These are phyloP conservation scores for Holothuria scabra DNA, from an alignment of 53 echinoderm and acorn worm genomes.

Conservation along the genomic window DNA sequence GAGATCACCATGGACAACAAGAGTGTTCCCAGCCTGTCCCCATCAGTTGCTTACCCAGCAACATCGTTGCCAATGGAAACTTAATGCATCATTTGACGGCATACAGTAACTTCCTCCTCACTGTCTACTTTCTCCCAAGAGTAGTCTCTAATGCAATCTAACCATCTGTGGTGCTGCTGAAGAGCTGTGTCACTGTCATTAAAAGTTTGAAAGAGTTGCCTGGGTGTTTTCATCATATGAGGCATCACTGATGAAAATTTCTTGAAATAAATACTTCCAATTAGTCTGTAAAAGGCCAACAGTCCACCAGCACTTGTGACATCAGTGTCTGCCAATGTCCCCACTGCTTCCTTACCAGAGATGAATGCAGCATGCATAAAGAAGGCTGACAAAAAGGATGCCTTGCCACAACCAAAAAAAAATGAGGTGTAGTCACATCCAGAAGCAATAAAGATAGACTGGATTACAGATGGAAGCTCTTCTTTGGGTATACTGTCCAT, in stretches of 20 bases:
- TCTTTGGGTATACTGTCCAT: not conserved
- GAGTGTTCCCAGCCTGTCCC: not conserved
- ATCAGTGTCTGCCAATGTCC: not conserved
- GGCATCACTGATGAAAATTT: conserved; percentile 46
- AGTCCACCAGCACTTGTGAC: not conserved
- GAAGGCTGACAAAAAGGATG: conserved; percentile 21
- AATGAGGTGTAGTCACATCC: conserved; percentile 49
- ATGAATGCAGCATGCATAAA: conserved; percentile 32
- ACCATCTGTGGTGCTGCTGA: conserved; percentile 2
- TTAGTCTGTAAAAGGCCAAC: not conserved
- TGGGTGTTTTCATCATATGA: conserved; percentile 1
- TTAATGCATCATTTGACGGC: conserved; percentile 44
- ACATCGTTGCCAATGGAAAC: conserved; percentile 26
- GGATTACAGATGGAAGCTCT: conserved; percentile 23
- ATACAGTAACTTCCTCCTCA: conserved; percentile 44
- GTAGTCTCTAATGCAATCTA: conserved; percentile 19
- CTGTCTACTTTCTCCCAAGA: conserved; percentile 22
- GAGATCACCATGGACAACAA: not conserved
- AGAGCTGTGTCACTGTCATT: not conserved
- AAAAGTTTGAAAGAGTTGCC: conserved; percentile 22
- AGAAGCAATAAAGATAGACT: conserved; percentile 15
- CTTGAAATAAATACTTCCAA: conserved; percentile 20
- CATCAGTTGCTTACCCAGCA: conserved; percentile 32
- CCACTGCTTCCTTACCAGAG: not conserved
- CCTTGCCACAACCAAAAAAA: conserved; percentile 38